phyloP scores from a whole-genome alignment of 2,113 vertebrate genomes.

The Camelus bactrianus region DNA sequence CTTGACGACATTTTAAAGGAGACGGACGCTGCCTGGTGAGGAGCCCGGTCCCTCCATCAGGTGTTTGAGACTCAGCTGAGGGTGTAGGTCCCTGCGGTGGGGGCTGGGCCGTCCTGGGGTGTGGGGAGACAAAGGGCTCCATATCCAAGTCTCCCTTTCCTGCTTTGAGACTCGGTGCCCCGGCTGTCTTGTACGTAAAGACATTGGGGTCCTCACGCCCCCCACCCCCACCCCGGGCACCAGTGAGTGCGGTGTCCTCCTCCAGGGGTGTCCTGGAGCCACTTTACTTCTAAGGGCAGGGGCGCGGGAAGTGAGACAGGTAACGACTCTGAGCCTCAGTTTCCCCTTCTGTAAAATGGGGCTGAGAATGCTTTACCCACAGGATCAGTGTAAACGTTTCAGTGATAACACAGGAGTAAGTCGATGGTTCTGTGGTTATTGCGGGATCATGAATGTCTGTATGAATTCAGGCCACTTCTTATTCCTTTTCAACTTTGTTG shows the following conservation, averaged over 20 bases:
- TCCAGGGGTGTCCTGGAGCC: background rate
- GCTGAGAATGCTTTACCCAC: background rate
- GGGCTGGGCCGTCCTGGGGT: no score
- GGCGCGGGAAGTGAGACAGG: no score
- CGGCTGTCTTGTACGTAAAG: background rate
- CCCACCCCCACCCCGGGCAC: no score
- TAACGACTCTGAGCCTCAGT: background rate
- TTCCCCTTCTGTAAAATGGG: background rate
- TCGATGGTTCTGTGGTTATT: background rate
- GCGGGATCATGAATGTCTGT: background rate
- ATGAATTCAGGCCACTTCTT: background rate
- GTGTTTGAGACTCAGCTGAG: no score
- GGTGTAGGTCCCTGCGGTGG: no score
- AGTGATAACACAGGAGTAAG: background rate
- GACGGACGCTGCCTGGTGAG: no score
- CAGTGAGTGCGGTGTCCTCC: background rate
- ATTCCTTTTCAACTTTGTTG: background rate
- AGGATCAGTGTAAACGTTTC: background rate
- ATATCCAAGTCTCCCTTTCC: no score
- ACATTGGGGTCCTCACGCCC: background rate
- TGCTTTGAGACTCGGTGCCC: background rate
- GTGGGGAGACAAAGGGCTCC: no score
- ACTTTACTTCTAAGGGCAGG: no score
- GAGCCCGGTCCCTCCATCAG: no score
- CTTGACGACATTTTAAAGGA: no score